Evolutionary conservation across 2,888 invertebrate genomes (phyloP).

Genomic region (Drosophila ustulata): DNA sequence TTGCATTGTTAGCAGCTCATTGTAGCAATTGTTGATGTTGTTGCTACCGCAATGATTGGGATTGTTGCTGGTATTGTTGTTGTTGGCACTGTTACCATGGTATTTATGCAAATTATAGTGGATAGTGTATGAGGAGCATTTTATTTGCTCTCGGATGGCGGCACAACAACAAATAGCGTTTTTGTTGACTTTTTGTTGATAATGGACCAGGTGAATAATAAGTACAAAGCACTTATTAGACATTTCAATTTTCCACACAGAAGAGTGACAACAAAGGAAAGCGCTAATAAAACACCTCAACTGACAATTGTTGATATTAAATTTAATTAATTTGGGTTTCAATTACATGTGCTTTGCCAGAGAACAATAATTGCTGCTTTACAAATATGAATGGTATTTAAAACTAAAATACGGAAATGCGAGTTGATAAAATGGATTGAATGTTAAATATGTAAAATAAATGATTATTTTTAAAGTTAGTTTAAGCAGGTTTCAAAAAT

Average conservation of each 20-base stretch:
- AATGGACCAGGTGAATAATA: slow-evolving; percentile 14
- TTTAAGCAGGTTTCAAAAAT: too few relatives aligned
- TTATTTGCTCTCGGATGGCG: slow-evolving; percentile 30
- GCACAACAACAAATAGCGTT: slow-evolving; percentile 25
- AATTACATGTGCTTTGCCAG: slow-evolving; percentile 10
- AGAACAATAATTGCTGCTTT: not conserved
- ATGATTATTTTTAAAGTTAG: too few relatives aligned
- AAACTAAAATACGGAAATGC: not conserved
- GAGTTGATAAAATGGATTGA: too few relatives aligned
- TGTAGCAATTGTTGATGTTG: slow-evolving; percentile 60
- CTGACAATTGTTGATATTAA: slow-evolving; percentile 29
- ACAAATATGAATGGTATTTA: slow-evolving; percentile 11
- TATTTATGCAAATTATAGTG: slow-evolving; percentile 76
- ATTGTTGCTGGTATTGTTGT: slow-evolving; percentile 41
- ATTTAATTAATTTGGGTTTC: slow-evolving; percentile 21
- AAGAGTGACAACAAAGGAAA: too few relatives aligned
- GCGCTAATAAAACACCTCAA: slow-evolving; percentile 3
- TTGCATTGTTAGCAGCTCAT: slow-evolving; percentile 80
- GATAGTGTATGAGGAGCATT: slow-evolving; percentile 49
- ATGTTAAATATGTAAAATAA: too few relatives aligned
- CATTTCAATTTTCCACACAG: slow-evolving; percentile 10
- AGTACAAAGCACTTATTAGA: slow-evolving; percentile 21
- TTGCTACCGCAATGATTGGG: slow-evolving; percentile 35
- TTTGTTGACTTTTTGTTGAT: not conserved
- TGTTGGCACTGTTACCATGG: slow-evolving; percentile 62